These are phyloP conservation scores for Rhynchonycteris naso DNA, from an alignment of 2,797 vertebrate species.

Conservation along the genomic window DNA sequence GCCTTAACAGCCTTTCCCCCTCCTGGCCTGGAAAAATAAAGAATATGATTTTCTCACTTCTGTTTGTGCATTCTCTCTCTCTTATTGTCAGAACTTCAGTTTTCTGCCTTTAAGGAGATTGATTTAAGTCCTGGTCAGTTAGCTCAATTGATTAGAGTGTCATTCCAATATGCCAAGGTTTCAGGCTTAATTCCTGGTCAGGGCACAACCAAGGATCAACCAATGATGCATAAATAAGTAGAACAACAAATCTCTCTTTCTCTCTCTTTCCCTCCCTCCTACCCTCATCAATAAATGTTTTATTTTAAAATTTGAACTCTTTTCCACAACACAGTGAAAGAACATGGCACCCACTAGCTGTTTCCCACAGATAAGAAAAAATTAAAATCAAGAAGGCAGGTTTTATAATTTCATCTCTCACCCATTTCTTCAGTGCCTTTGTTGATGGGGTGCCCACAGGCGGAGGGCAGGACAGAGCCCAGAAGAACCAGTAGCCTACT, in stretches of 20 bases:
- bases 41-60: neutral
- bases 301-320: conserved; percentile 26
- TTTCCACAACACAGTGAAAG: neutral
- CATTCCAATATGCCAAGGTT: too few relatives aligned
- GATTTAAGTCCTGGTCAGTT: neutral
- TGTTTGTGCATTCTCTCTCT: neutral
- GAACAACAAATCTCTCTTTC: too few relatives aligned
- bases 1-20: neutral
- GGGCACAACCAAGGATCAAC: too few relatives aligned
- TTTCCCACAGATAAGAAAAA: neutral
- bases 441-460: neutral
- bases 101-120: conserved; percentile 30
- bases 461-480: neutral
- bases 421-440: neutral
- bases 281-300: neutral
- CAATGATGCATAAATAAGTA: too few relatives aligned
- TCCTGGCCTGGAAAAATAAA: neutral
- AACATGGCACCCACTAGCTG: neutral
- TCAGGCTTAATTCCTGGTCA: too few relatives aligned
- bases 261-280: too few relatives aligned
- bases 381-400: neutral
- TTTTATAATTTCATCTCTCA: neutral
- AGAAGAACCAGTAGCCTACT: conserved; percentile 73
- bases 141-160: too few relatives aligned
- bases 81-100: neutral